Percentiles rank a stretch among this genome's conserved stretches.
Evolutionary conservation across 2,113 vertebrate species (phyloP).

Genomic region (Corythornis vintsioides): DNA sequence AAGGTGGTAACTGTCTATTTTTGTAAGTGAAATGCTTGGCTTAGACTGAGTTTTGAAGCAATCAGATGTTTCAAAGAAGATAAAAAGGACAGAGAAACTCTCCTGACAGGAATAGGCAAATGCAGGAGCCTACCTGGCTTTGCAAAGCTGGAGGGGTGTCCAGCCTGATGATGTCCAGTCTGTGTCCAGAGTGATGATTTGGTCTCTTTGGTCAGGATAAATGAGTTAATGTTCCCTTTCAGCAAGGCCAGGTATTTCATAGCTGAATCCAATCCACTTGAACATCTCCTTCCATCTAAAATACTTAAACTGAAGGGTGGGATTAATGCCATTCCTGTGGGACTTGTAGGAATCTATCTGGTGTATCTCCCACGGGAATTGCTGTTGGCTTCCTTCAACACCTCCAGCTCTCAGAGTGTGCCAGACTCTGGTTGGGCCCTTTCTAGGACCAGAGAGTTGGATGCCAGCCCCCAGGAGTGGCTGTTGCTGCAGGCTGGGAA

Average conservation of each 20-base stretch:
- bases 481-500: not conserved
- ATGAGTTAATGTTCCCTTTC: not conserved
- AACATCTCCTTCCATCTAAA: not conserved
- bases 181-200: not conserved
- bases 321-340: not conserved
- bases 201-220: not conserved
- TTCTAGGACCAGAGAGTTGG: not conserved
- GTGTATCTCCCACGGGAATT: not conserved
- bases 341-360: not conserved
- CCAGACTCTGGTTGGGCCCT: rapidly evolving
- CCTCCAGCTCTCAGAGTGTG: not conserved
- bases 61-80: not conserved
- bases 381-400: not conserved
- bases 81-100: not conserved
- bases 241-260: not conserved
- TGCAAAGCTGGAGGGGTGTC: not conserved
- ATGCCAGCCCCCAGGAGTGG: not conserved
- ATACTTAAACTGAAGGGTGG: not conserved
- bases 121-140: not conserved
- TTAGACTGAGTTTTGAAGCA: not conserved
- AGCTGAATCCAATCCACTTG: not conserved
- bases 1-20: not conserved
- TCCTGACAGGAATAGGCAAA: not conserved
- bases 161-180: not conserved
- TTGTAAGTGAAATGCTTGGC: not conserved